A percentile compares a stretch with the other conserved stretches of the same genome.
Evolutionary conservation across 1,140 invertebrate genomes (phyloP).

Genomic region (Gonioctena quinquepunctata): DNA sequence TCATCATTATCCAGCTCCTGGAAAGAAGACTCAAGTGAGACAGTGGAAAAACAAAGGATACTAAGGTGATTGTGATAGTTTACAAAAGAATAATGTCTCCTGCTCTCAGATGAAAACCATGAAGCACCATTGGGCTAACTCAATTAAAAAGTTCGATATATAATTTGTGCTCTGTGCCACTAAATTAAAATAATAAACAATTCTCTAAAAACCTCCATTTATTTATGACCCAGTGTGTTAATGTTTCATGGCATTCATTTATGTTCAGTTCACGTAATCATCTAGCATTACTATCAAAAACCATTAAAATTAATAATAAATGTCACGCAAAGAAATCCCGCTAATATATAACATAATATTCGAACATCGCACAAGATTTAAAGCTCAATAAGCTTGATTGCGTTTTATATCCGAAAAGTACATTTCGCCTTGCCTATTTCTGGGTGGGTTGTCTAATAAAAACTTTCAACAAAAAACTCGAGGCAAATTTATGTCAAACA

Average conservation of each 20-base stretch:
- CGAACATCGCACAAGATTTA: background rate
- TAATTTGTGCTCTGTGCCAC: too few relatives aligned
- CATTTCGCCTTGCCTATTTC: background rate
- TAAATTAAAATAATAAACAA: too few relatives aligned
- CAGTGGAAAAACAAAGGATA: background rate
- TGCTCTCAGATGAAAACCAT: too few relatives aligned
- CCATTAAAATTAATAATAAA: background rate
- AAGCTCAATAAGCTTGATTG: background rate
- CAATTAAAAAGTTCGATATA: too few relatives aligned
- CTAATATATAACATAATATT: background rate
- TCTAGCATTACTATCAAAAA: background rate
- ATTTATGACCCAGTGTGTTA: too few relatives aligned
- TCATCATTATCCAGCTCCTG: too few relatives aligned
- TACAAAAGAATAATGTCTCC: too few relatives aligned
- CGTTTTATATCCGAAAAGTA: background rate
- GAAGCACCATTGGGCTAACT: too few relatives aligned
- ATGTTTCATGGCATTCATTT: background rate
- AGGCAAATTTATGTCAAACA: conserved; percentile 3
- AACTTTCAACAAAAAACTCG: background rate
- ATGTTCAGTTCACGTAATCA: background rate
- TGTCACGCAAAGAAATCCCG: background rate
- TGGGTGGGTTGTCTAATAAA: background rate
- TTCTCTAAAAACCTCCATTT: too few relatives aligned
- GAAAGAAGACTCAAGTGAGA: too few relatives aligned
- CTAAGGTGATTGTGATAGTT: background rate